Evolutionary conservation across 2,797 vertebrate species (phyloP), one percentile per base, ranked within the genome.

Genomic region (Sylvia borin): DNA sequence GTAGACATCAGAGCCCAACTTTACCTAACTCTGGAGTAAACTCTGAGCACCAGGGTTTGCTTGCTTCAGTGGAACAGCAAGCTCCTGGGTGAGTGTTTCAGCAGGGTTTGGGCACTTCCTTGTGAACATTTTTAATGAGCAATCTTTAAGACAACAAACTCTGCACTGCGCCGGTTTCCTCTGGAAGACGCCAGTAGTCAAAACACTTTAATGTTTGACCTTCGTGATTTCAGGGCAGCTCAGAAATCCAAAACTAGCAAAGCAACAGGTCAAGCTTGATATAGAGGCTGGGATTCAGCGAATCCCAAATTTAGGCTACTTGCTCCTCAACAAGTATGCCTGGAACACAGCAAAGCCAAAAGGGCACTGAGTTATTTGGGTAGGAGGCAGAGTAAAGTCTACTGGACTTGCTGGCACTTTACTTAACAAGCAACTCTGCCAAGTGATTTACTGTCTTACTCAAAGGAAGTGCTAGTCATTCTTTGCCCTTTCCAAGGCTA

Each of bases 401-500:
- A 80, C 67, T 86, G 50, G 70, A 87, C 57, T 90, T 81, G 55
- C 43, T 91, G 66, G 66, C 31, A 61, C 60, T 70, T 74, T 7
- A 47, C 32, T 78, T 84, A 53, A 62, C 11, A 80, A 77, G 54
- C 43, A 58, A n/a, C 24, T 68, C 25, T 58, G 54, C 51, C 64
- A 78, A 91, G 43, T 72, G 43, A 79, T 95, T 76, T 51, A 74
- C 62, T 62, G 55, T 36, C 51, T 61, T 50, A 36, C 26, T 77
- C 48, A 85, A 71, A 90, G 87, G 90, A 96, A 94, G 65, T 54
- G 65, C 83, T 90, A 90, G 68, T 58, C 58, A 95, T 96, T 96
- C 58, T 76, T 92, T 79, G 62, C 38, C 70, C 25, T 70, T 86
- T 81, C 79, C 88, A 72, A 83, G 71, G 45, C 58, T 91, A 53